A percentile compares a stretch with the other conserved stretches of the same genome.
Conservation (phyloP, 2,113 vertebrate species). For the Peromyscus leucopus region DNA sequence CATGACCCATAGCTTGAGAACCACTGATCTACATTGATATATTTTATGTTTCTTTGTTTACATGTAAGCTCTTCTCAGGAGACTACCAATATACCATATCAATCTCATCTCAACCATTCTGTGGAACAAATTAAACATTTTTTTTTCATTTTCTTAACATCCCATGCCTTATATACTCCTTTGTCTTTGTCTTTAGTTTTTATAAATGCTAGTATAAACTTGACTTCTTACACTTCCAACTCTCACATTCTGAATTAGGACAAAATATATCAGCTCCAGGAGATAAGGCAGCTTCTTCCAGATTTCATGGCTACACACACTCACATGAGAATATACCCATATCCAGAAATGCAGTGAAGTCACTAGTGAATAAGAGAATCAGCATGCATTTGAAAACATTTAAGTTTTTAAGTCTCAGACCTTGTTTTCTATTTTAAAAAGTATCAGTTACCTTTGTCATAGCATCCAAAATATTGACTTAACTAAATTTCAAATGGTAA, state of each 20-base stretch:
- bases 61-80: neutral
- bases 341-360: neutral
- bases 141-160: neutral
- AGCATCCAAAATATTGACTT: neutral
- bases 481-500: neutral
- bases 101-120: neutral
- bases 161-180: neutral
- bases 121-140: neutral
- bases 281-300: neutral
- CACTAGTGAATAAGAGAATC: conserved; percentile 28
- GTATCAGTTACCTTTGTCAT: neutral
- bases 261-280: neutral
- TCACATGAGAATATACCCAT: neutral
- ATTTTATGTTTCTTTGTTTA: neutral
- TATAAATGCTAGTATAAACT: neutral
- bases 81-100: neutral
- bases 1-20: neutral
- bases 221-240: neutral
- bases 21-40: neutral
- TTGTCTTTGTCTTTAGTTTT: neutral
- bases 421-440: neutral
- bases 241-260: neutral
- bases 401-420: neutral
- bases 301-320: neutral
- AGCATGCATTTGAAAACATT: neutral